Conservation (phyloP, 2,888 invertebrate species). For the Drosophila siamana region DNA sequence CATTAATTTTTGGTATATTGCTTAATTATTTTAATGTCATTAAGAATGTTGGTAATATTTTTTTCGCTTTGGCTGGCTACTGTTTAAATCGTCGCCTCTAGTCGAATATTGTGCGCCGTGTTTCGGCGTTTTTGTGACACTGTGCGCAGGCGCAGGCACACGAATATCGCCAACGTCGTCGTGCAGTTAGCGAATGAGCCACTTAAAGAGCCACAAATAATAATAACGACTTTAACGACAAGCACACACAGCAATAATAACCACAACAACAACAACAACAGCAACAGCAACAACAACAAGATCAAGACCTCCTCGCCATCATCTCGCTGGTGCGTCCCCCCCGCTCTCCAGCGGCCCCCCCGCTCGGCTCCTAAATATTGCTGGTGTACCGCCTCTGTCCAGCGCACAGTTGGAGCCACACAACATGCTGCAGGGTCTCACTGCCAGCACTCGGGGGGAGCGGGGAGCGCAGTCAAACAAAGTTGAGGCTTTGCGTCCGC, state of each 20-base stretch:
- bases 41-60: no score
- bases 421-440: slow-evolving; percentile 47
- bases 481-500: slow-evolving; percentile 69
- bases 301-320: slow-evolving; percentile 33
- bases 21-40: no score
- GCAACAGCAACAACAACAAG: slow-evolving; percentile 41
- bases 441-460: not conserved
- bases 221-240: slow-evolving; percentile 81
- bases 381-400: slow-evolving; percentile 18
- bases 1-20: no score
- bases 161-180: slow-evolving; percentile 77
- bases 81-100: no score
- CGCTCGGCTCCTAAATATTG: slow-evolving; percentile 1
- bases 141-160: slow-evolving; percentile 59
- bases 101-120: no score
- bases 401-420: slow-evolving; percentile 53
- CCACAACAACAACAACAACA: slow-evolving; percentile 47
- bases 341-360: not conserved
- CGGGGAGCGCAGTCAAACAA: slow-evolving; percentile 47
- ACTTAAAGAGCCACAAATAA: slow-evolving; percentile 81
- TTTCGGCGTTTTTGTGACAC: slow-evolving; percentile 11
- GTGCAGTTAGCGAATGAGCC: slow-evolving; percentile 82
- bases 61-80: no score
- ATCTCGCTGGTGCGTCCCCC: not conserved
- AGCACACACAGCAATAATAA: slow-evolving; percentile 62